A percentile compares a stretch with the other conserved stretches of the same genome.
These are phyloP conservation scores for Drosophila triauraria DNA, from an alignment of 1,140 invertebrate species.

Conservation along the genomic window DNA sequence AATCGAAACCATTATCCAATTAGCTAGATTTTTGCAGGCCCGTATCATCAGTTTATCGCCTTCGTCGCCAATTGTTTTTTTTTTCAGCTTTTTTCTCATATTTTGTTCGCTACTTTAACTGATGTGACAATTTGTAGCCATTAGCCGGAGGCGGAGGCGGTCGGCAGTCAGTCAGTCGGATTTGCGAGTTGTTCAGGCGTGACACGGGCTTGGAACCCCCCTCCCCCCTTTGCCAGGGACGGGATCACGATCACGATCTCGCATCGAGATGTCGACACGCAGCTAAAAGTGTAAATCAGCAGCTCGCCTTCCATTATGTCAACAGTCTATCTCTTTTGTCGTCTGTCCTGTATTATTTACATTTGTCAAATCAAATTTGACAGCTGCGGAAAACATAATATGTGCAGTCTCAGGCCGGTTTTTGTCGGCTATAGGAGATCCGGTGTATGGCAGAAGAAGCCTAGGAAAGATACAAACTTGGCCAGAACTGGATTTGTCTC, in stretches of 20 bases:
- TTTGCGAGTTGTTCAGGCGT: constrained; percentile 37
- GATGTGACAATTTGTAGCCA: constrained; percentile 59
- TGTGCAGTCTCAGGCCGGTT: constrained; percentile 20
- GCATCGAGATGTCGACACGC: constrained; percentile 36
- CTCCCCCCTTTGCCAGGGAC: not conserved
- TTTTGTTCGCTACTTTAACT: constrained; percentile 17
- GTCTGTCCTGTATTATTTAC: constrained; percentile 70
- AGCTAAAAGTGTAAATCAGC: constrained; percentile 52
- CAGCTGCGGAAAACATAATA: constrained; percentile 82
- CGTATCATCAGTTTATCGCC: constrained; percentile 50
- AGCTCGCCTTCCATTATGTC: constrained; percentile 53
- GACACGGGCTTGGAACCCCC: not conserved
- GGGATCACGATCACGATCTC: constrained; percentile 22
- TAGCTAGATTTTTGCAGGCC: constrained; percentile 17
- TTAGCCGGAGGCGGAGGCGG: constrained; percentile 29
- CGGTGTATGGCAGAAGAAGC: not conserved
- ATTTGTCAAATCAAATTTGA: constrained; percentile 84
- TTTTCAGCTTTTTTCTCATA: constrained; percentile 1
- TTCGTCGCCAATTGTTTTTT: constrained; percentile 36
- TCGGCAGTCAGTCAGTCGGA: constrained; percentile 29
- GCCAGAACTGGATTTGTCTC: constrained; percentile 31
- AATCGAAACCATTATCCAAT: constrained; percentile 41
- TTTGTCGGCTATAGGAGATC: not conserved
- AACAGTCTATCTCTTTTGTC: constrained; percentile 10
- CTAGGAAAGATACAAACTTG: constrained; percentile 29